Percentiles rank a stretch among this genome's conserved stretches.
These are phyloP conservation scores for Catharus fuscescens DNA, from an alignment of 2,113 vertebrate species.

Conservation along the genomic window DNA sequence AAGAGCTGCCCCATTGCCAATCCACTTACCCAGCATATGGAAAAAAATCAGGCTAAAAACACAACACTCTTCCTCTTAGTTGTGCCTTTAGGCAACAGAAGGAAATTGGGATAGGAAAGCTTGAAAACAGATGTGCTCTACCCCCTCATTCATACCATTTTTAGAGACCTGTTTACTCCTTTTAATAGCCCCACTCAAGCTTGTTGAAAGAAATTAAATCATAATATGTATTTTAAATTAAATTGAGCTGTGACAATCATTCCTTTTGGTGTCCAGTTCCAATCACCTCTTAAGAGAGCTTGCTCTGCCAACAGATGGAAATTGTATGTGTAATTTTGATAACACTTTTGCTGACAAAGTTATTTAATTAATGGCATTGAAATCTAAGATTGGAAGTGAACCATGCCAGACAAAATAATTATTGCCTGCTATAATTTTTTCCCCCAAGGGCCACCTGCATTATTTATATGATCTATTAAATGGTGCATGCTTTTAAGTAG, in stretches of 20 bases:
- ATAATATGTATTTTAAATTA: constrained; percentile 5
- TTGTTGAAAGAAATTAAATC: constrained; percentile 6
- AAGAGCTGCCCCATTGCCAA: neutral
- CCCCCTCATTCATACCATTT: neutral
- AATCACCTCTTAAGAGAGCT: neutral
- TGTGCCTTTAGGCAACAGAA: neutral
- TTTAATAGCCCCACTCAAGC: neutral
- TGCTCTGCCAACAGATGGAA: neutral
- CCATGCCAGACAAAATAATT: constrained; percentile 29
- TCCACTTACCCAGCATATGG: neutral
- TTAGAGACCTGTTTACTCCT: neutral
- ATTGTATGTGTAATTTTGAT: constrained; percentile 28
- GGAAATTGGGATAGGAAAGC: neutral
- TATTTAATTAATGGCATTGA: constrained; percentile 20
- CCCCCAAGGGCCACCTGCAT: neutral
- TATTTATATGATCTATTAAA: constrained; percentile 42
- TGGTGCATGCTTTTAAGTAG: neutral
- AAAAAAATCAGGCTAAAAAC: neutral
- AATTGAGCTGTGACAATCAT: neutral
- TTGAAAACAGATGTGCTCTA: constrained; percentile 38
- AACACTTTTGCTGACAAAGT: neutral
- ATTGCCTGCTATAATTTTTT: neutral
- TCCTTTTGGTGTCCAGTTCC: neutral
- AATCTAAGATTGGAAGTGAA: constrained; percentile 39
- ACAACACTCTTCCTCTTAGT: neutral